Conservation (phyloP, 2,888 invertebrate species). For the Cinara cedri region DNA sequence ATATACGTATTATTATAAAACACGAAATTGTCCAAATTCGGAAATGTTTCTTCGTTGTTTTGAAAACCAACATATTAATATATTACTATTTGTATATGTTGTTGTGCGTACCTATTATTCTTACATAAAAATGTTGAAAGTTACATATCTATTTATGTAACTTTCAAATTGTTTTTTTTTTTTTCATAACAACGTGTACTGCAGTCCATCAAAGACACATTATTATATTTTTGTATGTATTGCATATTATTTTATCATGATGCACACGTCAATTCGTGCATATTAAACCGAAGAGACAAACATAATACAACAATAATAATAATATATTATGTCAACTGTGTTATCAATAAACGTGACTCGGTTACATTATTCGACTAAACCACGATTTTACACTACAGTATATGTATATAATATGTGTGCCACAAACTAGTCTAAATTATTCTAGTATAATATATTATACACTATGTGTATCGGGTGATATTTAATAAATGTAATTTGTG, state of each 20-base stretch:
- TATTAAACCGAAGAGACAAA: conserved; percentile 9
- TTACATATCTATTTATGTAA: no score
- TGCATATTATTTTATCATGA: background rate
- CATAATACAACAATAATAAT: background rate
- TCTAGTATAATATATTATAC: background rate
- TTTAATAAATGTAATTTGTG: no score
- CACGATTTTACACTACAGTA: background rate
- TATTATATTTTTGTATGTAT: conserved; percentile 13
- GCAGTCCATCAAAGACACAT: background rate
- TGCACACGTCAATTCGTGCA: background rate
- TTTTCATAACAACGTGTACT: no score
- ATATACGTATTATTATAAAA: no score
- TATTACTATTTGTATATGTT: background rate
- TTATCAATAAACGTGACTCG: conserved; percentile 17
- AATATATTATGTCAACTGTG: background rate
- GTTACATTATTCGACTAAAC: background rate
- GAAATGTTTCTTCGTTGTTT: background rate
- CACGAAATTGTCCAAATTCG: conserved; percentile 4
- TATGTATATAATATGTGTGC: background rate
- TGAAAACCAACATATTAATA: background rate
- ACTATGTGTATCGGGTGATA: no score
- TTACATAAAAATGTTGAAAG: no score
- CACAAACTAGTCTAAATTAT: background rate
- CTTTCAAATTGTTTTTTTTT: no score
- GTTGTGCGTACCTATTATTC: background rate